A percentile compares a stretch with the other conserved stretches of the same genome.
Evolutionary conservation across 2,888 invertebrate genomes (phyloP).

Genomic region (Dascillus cervinus): DNA sequence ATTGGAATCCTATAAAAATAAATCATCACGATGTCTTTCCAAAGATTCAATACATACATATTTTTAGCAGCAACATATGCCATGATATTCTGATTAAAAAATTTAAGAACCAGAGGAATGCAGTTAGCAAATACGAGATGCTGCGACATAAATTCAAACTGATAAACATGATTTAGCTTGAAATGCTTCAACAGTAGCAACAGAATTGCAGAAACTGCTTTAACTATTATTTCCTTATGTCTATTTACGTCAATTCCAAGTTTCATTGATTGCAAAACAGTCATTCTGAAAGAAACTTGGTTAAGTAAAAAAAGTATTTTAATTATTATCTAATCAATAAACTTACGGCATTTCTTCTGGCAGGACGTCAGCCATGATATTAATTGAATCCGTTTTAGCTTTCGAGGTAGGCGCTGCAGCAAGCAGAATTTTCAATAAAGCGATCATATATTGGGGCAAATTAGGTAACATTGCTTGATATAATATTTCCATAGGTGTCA

Average conservation of each 20-base stretch:
- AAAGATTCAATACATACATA: slow-evolving; percentile 55
- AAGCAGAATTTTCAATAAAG: slow-evolving; percentile 88
- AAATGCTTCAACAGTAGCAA: slow-evolving; percentile 92
- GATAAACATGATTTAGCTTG: slow-evolving; percentile 94
- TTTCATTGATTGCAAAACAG: slow-evolving; percentile 89
- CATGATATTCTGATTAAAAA: slow-evolving; percentile 96
- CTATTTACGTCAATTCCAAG: slow-evolving; percentile 95
- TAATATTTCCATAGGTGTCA: slow-evolving; percentile 79
- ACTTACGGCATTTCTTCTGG: slow-evolving; percentile 94
- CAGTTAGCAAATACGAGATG: slow-evolving; percentile 99
- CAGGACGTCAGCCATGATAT: slow-evolving; percentile 95
- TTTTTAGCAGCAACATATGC: slow-evolving; percentile 93
- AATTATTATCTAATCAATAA: slow-evolving; percentile 1
- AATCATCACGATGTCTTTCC: slow-evolving; percentile 15
- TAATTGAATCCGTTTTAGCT: slow-evolving; percentile 94
- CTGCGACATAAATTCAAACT: slow-evolving; percentile 99
- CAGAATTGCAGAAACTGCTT: slow-evolving; percentile 86
- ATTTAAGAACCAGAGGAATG: slow-evolving; percentile 95
- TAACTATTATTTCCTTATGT: slow-evolving; percentile 98
- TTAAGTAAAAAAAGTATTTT: slow-evolving; percentile 1
- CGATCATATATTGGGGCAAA: slow-evolving; percentile 96
- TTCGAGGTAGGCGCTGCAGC: slow-evolving; percentile 99
- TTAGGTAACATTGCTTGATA: slow-evolving; percentile 94
- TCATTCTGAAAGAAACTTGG: slow-evolving; percentile 53
- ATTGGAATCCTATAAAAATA: slow-evolving; percentile 64